Percentiles rank a stretch among this genome's conserved stretches.
Evolutionary conservation across 2,888 invertebrate species (phyloP).

Genomic region (Leptothorax acervorum): DNA sequence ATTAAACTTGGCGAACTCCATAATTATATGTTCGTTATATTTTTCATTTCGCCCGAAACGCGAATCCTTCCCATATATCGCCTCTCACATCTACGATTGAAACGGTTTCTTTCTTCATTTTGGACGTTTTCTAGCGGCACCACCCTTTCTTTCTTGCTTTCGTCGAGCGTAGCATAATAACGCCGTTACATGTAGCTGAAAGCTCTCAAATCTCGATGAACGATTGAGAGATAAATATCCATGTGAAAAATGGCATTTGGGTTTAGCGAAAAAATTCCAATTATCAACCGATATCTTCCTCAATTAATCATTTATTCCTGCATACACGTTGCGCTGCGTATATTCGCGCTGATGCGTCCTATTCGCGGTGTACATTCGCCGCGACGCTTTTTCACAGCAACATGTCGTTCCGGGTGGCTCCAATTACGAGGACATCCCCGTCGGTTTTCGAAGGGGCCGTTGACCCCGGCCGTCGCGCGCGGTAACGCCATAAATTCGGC

Average conservation of each 20-base stretch:
- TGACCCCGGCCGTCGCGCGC: slow-evolving; percentile 38
- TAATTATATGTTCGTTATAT: slow-evolving; percentile 61
- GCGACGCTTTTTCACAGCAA: slow-evolving; percentile 39
- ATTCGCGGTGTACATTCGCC: slow-evolving; percentile 4
- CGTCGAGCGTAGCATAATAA: not conserved
- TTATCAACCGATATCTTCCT: not conserved
- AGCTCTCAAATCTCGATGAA: not conserved
- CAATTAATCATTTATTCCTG: slow-evolving; percentile 18
- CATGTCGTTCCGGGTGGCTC: slow-evolving; percentile 45
- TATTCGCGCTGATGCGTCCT: not conserved
- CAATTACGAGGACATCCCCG: slow-evolving; percentile 50
- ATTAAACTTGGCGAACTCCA: slow-evolving; percentile 70
- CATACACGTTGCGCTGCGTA: not conserved
- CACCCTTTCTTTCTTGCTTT: not conserved
- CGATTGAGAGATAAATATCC: not conserved
- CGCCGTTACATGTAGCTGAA: not conserved
- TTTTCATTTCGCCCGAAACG: slow-evolving; percentile 40
- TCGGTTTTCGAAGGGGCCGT: slow-evolving; percentile 41
- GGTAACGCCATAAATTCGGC: slow-evolving; percentile 50
- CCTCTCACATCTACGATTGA: not conserved
- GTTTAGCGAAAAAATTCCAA: not conserved
- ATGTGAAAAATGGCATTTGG: not conserved
- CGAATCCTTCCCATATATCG: not conserved
- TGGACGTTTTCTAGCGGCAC: not conserved
- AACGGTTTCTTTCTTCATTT: not conserved